Evolutionary conservation across 2,113 vertebrate genomes (phyloP), one percentile per base, ranked within the genome.

Genomic region (Tapirus terrestris): DNA sequence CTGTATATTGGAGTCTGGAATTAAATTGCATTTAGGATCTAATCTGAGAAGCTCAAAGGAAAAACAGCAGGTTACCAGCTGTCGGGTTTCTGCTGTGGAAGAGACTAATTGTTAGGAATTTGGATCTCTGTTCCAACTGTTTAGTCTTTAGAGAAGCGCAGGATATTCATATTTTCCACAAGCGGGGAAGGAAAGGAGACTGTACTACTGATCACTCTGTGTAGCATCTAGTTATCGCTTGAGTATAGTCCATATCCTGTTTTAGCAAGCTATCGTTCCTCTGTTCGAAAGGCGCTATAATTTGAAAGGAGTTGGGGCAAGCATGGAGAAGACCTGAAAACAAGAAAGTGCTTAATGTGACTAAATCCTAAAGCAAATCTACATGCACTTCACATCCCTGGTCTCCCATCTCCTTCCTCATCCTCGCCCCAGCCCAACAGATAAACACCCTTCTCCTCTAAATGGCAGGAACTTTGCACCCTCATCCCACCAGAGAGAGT

Each of bases 31-130:
- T 97, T 95, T 96, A 86, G 58, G 68, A 68, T 96, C 96, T 96
- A 96, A 97, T 97, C 97, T 97, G 86, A 97, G 87, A 89, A 36
- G 39, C 97, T 96, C 79, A 96, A 86, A 96, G 87, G 94, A 67
- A 51, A 94, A 92, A 87, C 82, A 96, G 39, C 79, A 96, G 96
- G 95, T 96, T 90, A 39, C 98, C 97, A 96, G 96, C 96, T 96
- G 95, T 70, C 97, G 12, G 0, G 80, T 27, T 81, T 87, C 89
- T 97, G 90, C 75, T 90, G 75, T 75, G 75, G 79, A 65, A 51
- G 86, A 90, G 75, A 92, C 96, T 83, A 92, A 97, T 96, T 86
- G 58, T 83, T 65, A 87, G 83, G 79, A 79, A 90, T 96, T 51
- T 65, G 45, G 53, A 80, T 83, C 36, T 77, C 68, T 76, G 29